Percentiles rank a stretch among this genome's conserved stretches.
Evolutionary conservation across 1,140 invertebrate species (phyloP).

Genomic region (Brachionus plicatilis): DNA sequence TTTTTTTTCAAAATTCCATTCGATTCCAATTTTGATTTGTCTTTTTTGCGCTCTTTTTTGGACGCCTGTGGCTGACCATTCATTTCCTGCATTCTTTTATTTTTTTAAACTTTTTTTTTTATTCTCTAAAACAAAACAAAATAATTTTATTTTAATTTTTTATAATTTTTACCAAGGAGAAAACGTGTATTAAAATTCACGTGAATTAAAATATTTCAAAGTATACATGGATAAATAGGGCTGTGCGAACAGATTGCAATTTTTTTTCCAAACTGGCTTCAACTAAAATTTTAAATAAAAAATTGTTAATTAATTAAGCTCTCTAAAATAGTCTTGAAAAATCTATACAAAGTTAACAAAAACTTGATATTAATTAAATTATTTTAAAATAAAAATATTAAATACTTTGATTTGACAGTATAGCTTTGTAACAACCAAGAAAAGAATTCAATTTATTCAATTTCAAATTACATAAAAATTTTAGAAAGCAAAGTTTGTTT

Average conservation of each 20-base stretch:
- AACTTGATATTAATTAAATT: neutral
- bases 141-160: neutral
- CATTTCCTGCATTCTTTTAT: neutral
- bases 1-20: constrained; percentile 10
- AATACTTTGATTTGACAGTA: no score
- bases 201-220: neutral
- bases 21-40: neutral
- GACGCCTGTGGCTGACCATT: neutral
- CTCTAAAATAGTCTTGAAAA: neutral
- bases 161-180: neutral
- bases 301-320: neutral
- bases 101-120: neutral
- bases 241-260: neutral
- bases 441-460: no score
- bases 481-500: no score
- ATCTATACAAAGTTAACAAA: neutral
- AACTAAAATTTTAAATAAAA: neutral
- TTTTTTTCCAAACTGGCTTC: neutral
- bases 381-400: no score
- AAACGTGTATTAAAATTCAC: constrained; percentile 26
- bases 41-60: constrained; percentile 1
- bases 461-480: no score
- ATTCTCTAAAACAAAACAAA: neutral
- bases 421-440: no score
- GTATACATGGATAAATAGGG: neutral